Evolutionary conservation across 2,888 invertebrate species (phyloP), one percentile per base, ranked within the genome.

Genomic region (Drosophila leonis): DNA sequence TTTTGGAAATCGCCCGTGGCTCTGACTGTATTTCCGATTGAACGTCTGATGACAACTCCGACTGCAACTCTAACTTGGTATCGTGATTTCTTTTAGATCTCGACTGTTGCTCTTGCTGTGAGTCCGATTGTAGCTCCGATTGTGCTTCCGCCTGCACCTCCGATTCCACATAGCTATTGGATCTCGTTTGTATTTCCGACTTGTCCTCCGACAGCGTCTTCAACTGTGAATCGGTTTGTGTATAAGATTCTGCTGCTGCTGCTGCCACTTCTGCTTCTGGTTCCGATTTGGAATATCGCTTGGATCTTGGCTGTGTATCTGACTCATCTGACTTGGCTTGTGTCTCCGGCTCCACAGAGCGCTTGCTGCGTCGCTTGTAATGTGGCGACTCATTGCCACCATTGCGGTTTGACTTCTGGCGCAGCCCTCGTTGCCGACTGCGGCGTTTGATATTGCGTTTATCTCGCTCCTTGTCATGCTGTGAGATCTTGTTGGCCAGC

Each of bases 401-500:
- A 0, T 42, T 56, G 6, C 10, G 61, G 4, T n/a, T 10, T 15
- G 48, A 8, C 41, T 60, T 57, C 31, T 60, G 55, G 24, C 61
- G 74, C 9, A 63, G 64, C 8, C 39, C 27, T 10, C 71, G 39
- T 0, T 42, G 61, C 41, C 66, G 64, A 4, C 18, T 49, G 59
- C 63, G 42, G 12, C 66, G 59, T 4, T 71, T 69, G 10, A 37
- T 18, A 7, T 72, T 63, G 0, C 89, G 74, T 33, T 74, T 87
- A 6, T 63, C 66, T 0, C 88, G 74, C 4, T 78, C 73, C 41
- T 69, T 75, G 20, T 65, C 73, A 0, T 74, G 64, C 24, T 66
- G 68, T 6, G 72, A 70, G 12, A 79, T 56, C 37, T 86, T 79
- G 12, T 61, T 80, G 55, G 80, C 80, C 67, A 83, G 4, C n/a